Evolutionary conservation across 2,888 invertebrate genomes (phyloP), one percentile per base, ranked within the genome.

Genomic region (Acanthosoma haemorrhoidale): DNA sequence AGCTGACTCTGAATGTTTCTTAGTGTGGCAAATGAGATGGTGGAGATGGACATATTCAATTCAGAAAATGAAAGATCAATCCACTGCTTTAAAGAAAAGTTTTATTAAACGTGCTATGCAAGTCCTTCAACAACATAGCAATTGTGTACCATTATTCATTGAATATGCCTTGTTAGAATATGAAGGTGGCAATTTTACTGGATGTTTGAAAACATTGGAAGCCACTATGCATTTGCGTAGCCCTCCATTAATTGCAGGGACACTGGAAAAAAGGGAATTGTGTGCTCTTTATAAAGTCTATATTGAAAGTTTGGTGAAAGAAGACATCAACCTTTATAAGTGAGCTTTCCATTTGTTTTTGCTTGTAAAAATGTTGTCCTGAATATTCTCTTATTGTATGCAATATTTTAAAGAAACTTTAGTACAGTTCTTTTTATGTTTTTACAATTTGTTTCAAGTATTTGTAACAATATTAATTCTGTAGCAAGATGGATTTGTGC

Each of bases 121-220:
- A 31, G 57, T 72, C 15, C 32, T 72, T 15, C 72, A 72, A 58
- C 58, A 66, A 16, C 43, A 72, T 16, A 79, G 86, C 32, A 83
- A 83, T 73, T 83, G 85, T 73, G 76, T 85, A 21, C 79, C 84
- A 66, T 84, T 85, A 73, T 88, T 86, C 76, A 82, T 82, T 4
- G 88, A 88, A 77, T 86, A 86, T 76, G 87, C 86, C 8, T 77
- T 87, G 60, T 82, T 86, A 69, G 87, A 87, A 77, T 80, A 80
- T 66, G 85, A 86, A 77, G 77, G 83, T 34, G 83, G 82, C 15
- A 81, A 81, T 74, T 73, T 77, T 6, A 81, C 82, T 13, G 80
- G 76, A 43, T 82, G 83, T 69, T 74, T 83, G n/a, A 83, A 81
- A 73, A 82, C 86, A 61, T 79, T 86, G 36, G 79, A 81, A 59